Percentiles rank a stretch among this genome's conserved stretches.
These are phyloP conservation scores for Dromiciops gliroides DNA, from an alignment of 2,113 vertebrate species.

Conservation along the genomic window DNA sequence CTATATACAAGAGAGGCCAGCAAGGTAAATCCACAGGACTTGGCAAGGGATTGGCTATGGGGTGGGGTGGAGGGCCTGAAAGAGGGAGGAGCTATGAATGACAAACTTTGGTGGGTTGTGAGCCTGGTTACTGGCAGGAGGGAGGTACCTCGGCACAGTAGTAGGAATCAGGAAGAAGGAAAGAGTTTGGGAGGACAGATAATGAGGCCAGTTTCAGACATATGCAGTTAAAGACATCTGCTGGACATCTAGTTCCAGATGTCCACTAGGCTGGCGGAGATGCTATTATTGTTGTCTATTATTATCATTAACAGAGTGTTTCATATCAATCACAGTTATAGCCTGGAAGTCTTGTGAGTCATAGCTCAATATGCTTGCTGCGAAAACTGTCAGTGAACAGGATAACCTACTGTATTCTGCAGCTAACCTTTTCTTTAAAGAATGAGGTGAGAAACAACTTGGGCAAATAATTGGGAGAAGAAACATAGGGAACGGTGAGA, in stretches of 20 bases:
- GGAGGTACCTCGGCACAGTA: too few relatives aligned
- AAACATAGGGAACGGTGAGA: neutral
- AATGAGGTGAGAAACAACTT: neutral
- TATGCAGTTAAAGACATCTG: neutral
- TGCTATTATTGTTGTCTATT: neutral
- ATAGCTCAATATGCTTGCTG: neutral
- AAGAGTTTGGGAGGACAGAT: neutral
- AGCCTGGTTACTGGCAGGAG: neutral
- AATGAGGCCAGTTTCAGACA: neutral
- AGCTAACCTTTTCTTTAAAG: neutral
- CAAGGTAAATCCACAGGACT: neutral
- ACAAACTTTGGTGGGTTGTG: neutral
- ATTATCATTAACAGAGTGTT: neutral
- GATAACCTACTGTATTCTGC: neutral
- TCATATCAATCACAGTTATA: neutral
- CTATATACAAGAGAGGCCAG: neutral
- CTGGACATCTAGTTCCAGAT: neutral
- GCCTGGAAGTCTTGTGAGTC: neutral
- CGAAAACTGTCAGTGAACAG: neutral
- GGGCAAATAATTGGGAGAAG: neutral
- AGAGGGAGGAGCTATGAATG: neutral
- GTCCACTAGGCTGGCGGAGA: neutral
- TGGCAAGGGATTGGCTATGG: neutral
- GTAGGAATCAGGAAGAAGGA: neutral
- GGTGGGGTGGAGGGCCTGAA: too few relatives aligned